phyloP scores from a whole-genome alignment of 2,113 vertebrate species.

The Rhea americana region DNA sequence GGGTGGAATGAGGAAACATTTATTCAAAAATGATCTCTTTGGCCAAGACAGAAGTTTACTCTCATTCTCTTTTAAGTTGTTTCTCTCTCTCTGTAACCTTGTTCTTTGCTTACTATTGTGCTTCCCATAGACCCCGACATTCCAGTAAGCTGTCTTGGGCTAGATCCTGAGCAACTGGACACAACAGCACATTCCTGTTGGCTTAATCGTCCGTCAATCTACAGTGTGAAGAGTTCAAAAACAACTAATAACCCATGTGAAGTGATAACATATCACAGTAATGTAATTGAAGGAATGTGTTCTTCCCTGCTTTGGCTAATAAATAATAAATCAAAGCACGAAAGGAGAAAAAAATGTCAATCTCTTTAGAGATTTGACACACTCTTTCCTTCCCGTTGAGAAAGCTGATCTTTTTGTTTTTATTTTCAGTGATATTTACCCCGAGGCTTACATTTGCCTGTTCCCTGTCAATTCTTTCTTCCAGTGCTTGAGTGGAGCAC shows the following conservation, averaged over 20 bases:
- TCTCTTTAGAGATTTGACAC: neutral
- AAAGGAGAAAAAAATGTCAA: neutral
- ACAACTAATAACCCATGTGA: neutral
- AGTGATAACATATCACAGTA: neutral
- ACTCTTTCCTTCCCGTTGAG: neutral
- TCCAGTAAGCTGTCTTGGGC: constrained; percentile 37
- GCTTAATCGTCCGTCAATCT: neutral
- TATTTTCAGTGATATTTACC: constrained; percentile 23
- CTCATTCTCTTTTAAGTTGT: constrained; percentile 40
- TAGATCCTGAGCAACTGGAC: constrained; percentile 42
- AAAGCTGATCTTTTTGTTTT: neutral
- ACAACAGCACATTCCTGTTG: neutral
- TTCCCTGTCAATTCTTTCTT: constrained; percentile 18
- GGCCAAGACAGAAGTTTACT: neutral
- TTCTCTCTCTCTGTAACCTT: constrained; percentile 40
- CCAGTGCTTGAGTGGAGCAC: neutral
- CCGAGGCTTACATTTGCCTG: neutral
- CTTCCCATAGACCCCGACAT: constrained; percentile 27
- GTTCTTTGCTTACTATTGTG: constrained; percentile 56
- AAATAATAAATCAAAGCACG: neutral
- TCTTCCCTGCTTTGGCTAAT: neutral
- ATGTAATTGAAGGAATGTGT: constrained; percentile 4
- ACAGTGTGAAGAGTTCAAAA: neutral
- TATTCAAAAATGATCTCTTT: neutral
- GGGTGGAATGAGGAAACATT: constrained; percentile 30